Base-by-base conservation (phyloP, 2,113 vertebrate genomes). In the Nothocercus julius region DNA sequence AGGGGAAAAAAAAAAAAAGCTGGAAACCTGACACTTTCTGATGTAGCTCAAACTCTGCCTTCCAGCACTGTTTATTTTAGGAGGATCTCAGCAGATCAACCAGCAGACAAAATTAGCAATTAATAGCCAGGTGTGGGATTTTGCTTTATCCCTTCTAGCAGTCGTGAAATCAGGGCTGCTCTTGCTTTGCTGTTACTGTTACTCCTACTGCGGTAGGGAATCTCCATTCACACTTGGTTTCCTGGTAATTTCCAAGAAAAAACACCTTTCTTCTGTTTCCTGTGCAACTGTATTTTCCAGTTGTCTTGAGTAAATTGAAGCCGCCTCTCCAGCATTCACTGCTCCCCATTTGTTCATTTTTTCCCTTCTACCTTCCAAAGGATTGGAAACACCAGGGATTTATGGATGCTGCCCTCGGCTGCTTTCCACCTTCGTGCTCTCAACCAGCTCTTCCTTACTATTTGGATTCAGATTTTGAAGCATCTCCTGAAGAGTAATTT, bases 1-100 rank as follows among this genome's bases (percentile, higher is more conserved):
- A 88, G 83, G 94, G 87, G 81, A 90, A 77, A 68, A 75, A 92
- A n/a, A n/a, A n/a, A 78, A 78, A 92, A 75, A 81, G 66, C 81
- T 82, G 86, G 34, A 92, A 78, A 81, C 62, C 81, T 79, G 86
- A n/a, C 40, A 40, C 74, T 93, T 93, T 12, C 8, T 61, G 4
- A 84, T 83, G 73, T 85, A 70, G 18, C 47, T 63, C 62, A 58
- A 87, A 62, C 84, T 85, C 62, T 68, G 16, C 42, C 73, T 92
- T 88, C 34, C 74, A 12, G 74, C 0, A 0, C 3, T 84, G 14
- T 85, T 92, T 93, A 67, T 69, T 82, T 28, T 54, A 40, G 42
- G 64, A 93, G 83, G 86, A 86, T 84, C 66, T 28, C 27, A 40
- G 69, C 25, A 49, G 66, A 73, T 68, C 32, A 68, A 64, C 22